These are phyloP conservation scores for Crematogaster levior DNA, from an alignment of 2,888 invertebrate genomes.

Conservation along the genomic window DNA sequence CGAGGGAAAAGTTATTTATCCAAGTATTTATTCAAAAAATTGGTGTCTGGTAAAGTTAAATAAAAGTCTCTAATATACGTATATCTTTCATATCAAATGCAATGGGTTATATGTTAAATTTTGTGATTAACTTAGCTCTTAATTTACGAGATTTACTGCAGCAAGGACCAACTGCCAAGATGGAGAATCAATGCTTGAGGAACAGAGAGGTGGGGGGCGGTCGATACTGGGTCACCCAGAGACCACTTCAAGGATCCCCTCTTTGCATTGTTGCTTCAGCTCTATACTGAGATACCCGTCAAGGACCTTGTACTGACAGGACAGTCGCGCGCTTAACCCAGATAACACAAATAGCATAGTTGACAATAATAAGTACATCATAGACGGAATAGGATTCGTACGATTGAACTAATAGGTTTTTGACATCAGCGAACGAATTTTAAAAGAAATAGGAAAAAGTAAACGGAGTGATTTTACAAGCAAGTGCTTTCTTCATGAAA, in stretches of 20 bases:
- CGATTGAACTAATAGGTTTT: slow-evolving; percentile 19
- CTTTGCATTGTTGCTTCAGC: slow-evolving; percentile 72
- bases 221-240: slow-evolving; percentile 65
- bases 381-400: slow-evolving; percentile 9
- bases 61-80: background rate
- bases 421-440: background rate
- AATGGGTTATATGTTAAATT: background rate
- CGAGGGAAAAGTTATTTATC: background rate
- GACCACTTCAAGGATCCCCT: slow-evolving; percentile 73
- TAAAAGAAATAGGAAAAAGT: background rate
- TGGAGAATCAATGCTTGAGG: slow-evolving; percentile 67
- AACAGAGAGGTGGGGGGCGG: slow-evolving; percentile 23
- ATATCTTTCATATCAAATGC: background rate
- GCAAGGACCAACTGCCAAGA: slow-evolving; percentile 54
- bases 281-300: slow-evolving; percentile 22
- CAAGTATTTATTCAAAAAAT: background rate
- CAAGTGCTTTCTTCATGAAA: background rate
- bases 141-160: slow-evolving; percentile 53
- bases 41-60: background rate
- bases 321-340: slow-evolving; percentile 64
- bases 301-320: slow-evolving; percentile 41
- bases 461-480: background rate
- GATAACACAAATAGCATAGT: slow-evolving; percentile 50
- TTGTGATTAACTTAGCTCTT: slow-evolving; percentile 36
- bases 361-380: slow-evolving; percentile 42